Percentiles rank a stretch among this genome's conserved stretches.
These are phyloP conservation scores for Pinna nobilis DNA, from an alignment of 1,140 invertebrate genomes.

Conservation along the genomic window DNA sequence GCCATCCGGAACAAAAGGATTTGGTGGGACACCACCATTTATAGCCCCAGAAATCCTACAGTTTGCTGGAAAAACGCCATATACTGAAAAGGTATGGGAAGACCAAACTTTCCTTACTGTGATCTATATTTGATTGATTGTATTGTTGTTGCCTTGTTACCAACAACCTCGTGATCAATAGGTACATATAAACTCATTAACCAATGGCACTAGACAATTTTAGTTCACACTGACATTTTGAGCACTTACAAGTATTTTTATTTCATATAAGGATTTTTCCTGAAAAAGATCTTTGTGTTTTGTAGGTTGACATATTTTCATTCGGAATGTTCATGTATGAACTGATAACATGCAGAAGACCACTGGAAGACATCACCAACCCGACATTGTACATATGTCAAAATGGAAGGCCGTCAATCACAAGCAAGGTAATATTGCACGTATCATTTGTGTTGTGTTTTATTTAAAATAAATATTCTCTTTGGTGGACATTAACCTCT, in stretches of 20 bases:
- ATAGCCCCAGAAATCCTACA: conserved; percentile 99
- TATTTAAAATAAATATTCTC: no score
- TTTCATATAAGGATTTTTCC: neutral
- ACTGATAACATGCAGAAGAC: conserved; percentile 92
- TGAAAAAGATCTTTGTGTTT: conserved; percentile 33
- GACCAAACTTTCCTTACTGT: no score
- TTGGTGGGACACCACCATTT: conserved; percentile 91
- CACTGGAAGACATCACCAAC: conserved; percentile 85
- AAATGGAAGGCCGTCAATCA: conserved; percentile 91
- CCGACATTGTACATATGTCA: conserved; percentile 96
- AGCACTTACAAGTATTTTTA: neutral
- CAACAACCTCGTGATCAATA: no score
- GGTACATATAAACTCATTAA: no score
- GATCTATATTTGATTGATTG: no score
- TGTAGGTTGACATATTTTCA: conserved; percentile 96
- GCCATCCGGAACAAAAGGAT: conserved; percentile 87
- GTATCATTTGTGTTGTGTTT: neutral
- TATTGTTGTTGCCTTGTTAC: no score
- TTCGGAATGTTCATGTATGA: conserved; percentile 99
- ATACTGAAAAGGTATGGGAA: conserved; percentile 92
- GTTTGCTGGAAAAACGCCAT: conserved; percentile 98
- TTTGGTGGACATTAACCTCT: no score
- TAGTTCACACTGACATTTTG: no score
- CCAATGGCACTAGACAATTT: no score
- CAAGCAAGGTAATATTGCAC: conserved; percentile 81